A percentile compares a stretch with the other conserved stretches of the same genome.
Evolutionary conservation across 2,888 invertebrate species (phyloP).

Genomic region (Pristionchus exspectatus): DNA sequence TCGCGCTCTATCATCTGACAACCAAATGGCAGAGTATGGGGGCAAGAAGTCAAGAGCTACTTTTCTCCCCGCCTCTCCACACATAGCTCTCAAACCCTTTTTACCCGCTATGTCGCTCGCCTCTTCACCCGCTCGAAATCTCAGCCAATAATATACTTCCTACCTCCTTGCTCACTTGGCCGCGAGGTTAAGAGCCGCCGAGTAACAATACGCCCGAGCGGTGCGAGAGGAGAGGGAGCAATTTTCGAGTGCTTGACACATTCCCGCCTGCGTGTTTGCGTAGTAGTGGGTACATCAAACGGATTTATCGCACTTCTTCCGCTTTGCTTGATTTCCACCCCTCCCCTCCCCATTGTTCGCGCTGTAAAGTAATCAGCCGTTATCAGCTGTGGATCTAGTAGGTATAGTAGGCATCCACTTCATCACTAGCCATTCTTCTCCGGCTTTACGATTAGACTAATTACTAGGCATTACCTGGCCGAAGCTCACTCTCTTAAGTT

Average conservation of each 20-base stretch:
- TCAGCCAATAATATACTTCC: slow-evolving; percentile 50
- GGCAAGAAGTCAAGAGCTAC: slow-evolving; percentile 6
- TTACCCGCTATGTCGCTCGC: slow-evolving; percentile 9
- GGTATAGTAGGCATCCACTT: not conserved
- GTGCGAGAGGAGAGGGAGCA: too few relatives aligned
- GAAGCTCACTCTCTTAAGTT: too few relatives aligned
- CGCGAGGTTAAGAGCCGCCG: slow-evolving; percentile 23
- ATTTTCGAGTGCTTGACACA: slow-evolving; percentile 43
- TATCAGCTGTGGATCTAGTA: slow-evolving; percentile 10
- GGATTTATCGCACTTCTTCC: not conserved
- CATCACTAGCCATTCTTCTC: slow-evolving; percentile 1
- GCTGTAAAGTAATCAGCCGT: slow-evolving; percentile 43
- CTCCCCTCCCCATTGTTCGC: too few relatives aligned
- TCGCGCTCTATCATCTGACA: not conserved
- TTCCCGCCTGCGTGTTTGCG: not conserved
- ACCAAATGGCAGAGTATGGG: not conserved
- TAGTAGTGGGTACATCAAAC: slow-evolving; percentile 41
- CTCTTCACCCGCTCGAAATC: not conserved
- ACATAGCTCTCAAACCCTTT: slow-evolving; percentile 17
- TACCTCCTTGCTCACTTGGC: slow-evolving; percentile 11
- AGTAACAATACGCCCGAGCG: slow-evolving; percentile 8
- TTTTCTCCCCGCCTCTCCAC: not conserved
- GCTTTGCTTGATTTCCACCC: not conserved
- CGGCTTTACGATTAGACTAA: not conserved
- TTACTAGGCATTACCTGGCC: too few relatives aligned